Evolutionary conservation across 2,888 invertebrate species (phyloP).

Genomic region (Ectemnius cavifrons): DNA sequence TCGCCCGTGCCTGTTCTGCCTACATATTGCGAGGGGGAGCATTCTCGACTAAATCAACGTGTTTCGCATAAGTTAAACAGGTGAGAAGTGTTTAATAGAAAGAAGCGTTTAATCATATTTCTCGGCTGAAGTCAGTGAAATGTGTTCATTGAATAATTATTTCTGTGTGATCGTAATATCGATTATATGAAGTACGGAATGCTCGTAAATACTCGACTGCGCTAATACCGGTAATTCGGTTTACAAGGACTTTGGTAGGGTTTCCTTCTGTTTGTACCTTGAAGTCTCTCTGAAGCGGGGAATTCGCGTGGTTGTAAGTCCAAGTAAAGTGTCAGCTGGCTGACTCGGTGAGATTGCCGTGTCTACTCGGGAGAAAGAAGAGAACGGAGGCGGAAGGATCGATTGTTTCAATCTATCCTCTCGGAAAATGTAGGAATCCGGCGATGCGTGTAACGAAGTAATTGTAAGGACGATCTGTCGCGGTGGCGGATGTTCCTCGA

Average conservation of each 20-base stretch:
- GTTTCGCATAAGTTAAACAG: not conserved
- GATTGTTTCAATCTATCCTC: constrained; percentile 13
- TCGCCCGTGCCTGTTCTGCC: constrained; percentile 14
- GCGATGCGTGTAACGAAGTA: constrained; percentile 6
- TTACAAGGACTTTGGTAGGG: constrained; percentile 37
- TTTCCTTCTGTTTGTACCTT: constrained; percentile 10
- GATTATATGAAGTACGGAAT: constrained; percentile 54
- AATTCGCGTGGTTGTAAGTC: constrained; percentile 42
- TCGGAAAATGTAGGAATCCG: not conserved
- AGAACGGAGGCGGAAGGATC: constrained; percentile 3
- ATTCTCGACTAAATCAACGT: constrained; percentile 1
- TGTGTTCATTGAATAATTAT: constrained; percentile 59
- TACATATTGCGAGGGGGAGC: constrained; percentile 6
- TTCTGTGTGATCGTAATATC: constrained; percentile 63
- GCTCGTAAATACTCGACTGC: constrained; percentile 59
- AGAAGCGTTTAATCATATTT: too few species aligned
- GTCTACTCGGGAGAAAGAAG: constrained; percentile 12
- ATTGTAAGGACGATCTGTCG: constrained; percentile 8
- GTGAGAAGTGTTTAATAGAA: too few species aligned
- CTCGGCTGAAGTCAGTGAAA: constrained; percentile 19
- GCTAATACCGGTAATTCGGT: constrained; percentile 65
- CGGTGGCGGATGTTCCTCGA: not conserved
- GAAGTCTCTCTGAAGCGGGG: constrained; percentile 28
- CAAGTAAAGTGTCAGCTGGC: constrained; percentile 7
- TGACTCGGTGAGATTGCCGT: constrained; percentile 14